Evolutionary conservation across 2,797 vertebrate genomes (phyloP).

Genomic region (Lithobates sylvaticus): DNA sequence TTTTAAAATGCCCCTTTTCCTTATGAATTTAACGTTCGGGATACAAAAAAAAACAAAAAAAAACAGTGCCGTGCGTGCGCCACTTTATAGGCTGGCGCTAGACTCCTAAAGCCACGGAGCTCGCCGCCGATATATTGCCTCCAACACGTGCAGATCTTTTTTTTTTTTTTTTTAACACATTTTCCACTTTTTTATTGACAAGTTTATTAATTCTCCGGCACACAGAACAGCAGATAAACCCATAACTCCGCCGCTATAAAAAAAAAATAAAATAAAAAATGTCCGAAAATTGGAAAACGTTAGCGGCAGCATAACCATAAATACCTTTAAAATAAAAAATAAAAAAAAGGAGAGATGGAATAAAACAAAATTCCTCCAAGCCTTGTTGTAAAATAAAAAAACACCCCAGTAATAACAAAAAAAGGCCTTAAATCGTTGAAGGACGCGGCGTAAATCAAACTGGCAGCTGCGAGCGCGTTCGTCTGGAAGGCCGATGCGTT

Average conservation of each 20-base stretch:
- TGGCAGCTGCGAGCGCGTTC: neutral
- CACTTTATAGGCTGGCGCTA: neutral
- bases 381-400: conserved; percentile 15
- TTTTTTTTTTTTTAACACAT: conserved; percentile 12
- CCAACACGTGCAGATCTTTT: conserved; percentile 12
- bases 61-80: neutral
- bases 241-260: conserved; percentile 34
- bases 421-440: conserved; percentile 3
- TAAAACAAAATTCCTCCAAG: conserved; percentile 57
- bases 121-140: neutral
- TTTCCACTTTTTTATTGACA: conserved; percentile 39
- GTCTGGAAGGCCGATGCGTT: neutral
- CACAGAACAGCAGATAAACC: conserved; percentile 31
- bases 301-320: conserved; percentile 24
- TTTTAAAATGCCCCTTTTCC: neutral
- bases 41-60: neutral
- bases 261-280: conserved; percentile 7
- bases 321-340: neutral
- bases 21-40: neutral
- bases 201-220: conserved; percentile 39
- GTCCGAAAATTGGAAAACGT: conserved; percentile 27
- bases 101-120: neutral
- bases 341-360: conserved; percentile 5
- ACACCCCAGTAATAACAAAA: conserved; percentile 14
- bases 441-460: conserved; percentile 29